Conservation (phyloP, 2,888 invertebrate species). For the Hyalella azteca region DNA sequence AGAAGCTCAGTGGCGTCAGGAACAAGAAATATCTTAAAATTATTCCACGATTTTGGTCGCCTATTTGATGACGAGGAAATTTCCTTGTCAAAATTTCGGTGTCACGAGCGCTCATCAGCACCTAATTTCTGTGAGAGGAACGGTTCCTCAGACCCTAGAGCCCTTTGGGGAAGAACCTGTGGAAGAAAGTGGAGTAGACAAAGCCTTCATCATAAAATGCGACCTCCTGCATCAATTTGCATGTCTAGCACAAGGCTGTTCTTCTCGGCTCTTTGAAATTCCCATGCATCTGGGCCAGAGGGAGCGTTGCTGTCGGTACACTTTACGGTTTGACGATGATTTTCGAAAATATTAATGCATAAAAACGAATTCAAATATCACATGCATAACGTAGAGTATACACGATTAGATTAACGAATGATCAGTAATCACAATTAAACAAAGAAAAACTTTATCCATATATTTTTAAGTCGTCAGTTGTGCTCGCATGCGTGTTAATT, state of each 20-base stretch:
- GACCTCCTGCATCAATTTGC: conserved; percentile 21
- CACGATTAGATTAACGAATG: too few relatives aligned
- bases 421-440: too few relatives aligned
- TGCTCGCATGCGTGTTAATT: too few relatives aligned
- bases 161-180: too few relatives aligned
- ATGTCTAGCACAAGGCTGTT: background rate
- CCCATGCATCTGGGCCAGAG: background rate
- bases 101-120: conserved; percentile 12
- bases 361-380: too few relatives aligned
- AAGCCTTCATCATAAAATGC: background rate
- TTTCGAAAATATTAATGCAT: too few relatives aligned
- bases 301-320: too few relatives aligned
- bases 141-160: background rate
- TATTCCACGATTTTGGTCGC: background rate
- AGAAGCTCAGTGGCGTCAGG: too few relatives aligned
- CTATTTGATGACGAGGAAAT: background rate
- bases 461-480: too few relatives aligned
- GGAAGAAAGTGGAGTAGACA: background rate
- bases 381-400: too few relatives aligned
- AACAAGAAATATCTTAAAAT: background rate
- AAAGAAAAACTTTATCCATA: too few relatives aligned
- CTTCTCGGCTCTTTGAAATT: background rate
- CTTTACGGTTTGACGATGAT: too few relatives aligned
- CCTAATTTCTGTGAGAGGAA: conserved; percentile 1
- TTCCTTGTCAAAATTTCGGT: conserved; percentile 21